Evolutionary conservation across 1,140 invertebrate species (phyloP).

Genomic region (Helicorthomorpha holstii): DNA sequence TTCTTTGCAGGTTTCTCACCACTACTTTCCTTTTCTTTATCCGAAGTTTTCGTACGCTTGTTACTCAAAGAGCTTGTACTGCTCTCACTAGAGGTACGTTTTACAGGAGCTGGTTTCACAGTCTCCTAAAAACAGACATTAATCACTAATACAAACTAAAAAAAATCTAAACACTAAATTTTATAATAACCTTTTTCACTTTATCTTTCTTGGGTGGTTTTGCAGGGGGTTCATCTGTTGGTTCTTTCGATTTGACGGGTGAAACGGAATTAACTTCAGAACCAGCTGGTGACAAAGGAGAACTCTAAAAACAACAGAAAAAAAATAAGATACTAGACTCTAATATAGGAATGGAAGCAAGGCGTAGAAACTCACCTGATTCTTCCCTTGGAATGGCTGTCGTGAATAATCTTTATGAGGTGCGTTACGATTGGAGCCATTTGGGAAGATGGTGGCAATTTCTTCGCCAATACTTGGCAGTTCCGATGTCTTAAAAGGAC

Average conservation of each 20-base stretch:
- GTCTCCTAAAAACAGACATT: not conserved
- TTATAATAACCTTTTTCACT: not conserved
- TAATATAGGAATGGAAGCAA: not conserved
- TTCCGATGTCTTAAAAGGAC: conserved; percentile 14
- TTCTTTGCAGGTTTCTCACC: not conserved
- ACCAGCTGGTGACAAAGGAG: too few relatives aligned
- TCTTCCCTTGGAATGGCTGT: conserved; percentile 17
- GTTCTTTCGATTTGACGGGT: not conserved
- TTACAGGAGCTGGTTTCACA: not conserved
- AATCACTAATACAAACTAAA: not conserved
- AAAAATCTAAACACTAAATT: not conserved
- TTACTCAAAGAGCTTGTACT: conserved; percentile 6
- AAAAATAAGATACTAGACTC: too few relatives aligned
- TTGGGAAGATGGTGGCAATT: conserved; percentile 23
- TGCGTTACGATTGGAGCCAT: conserved; percentile 12
- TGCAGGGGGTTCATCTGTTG: not conserved
- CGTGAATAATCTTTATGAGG: conserved; percentile 19
- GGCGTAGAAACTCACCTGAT: not conserved
- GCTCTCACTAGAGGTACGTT: not conserved
- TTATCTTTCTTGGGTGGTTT: not conserved
- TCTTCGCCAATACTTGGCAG: conserved; percentile 28
- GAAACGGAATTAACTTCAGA: not conserved
- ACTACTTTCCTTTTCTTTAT: conserved; percentile 2
- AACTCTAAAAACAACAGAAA: too few relatives aligned
- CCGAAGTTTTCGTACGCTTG: not conserved